Evolutionary conservation across 2,113 vertebrate species (phyloP), one percentile per base, ranked within the genome.

Genomic region (Mustelus asterias): DNA sequence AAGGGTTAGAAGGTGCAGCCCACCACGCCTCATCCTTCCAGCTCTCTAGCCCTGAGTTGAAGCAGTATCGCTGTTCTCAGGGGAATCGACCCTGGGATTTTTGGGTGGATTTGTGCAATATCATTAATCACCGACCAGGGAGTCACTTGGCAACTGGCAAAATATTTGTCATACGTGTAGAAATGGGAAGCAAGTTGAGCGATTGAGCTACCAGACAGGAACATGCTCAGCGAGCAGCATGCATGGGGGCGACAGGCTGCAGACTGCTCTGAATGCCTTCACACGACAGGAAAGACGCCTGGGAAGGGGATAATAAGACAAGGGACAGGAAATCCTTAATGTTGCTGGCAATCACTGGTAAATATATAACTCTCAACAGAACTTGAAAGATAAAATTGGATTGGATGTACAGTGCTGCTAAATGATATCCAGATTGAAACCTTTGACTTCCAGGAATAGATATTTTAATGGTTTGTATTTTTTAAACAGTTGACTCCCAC

Each of bases 291-390:
- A 95, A 95, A 95, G 67, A 44, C 69, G 94, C 94, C 67, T 72
- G 94, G 67, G 94, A 95, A 95, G 94, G 94, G 67, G 94, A 95
- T 95, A 95, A 95, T 95, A 70, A 95, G 94, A 69, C 67, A 95
- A 95, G 63, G 69, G 94, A 72, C 94, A 95, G 94, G 94, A 95
- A 95, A 95, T 95, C 94, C 94, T 72, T 95, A 95, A 95, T 95
- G 67, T 95, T 95, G 94, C 41, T 95, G 94, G 24, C 41, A 95
- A 16, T 76, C 69, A 29, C 69, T 95, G 94, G 69, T 95, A 76
- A 95, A 95, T 95, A 95, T 95, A 13, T 95, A 95, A 95, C 69
- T 72, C 65, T 72, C 41, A 72, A 22, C 94, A 95, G 94, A 33
- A 72, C 94, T 54, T 95, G 48, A 95, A 95, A 95, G 69, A 95